Percentiles rank a stretch among this genome's conserved stretches.
Conservation (phyloP, 2,797 vertebrate genomes). For the Microctenopoma steveboyesi region DNA sequence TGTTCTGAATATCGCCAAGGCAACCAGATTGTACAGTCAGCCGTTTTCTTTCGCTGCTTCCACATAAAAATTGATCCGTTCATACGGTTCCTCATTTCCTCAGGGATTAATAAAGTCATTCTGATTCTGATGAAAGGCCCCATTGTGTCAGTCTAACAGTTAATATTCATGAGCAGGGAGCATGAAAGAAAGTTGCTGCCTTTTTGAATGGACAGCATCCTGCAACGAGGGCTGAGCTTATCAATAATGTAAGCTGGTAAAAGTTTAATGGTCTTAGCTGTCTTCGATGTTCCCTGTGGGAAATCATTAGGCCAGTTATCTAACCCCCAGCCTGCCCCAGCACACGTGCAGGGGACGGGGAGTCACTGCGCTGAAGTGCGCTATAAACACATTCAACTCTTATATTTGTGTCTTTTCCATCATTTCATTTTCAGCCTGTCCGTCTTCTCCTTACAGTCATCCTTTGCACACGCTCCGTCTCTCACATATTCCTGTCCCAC, state of each 20-base stretch:
- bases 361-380: not conserved
- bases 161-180: slow-evolving; percentile 63
- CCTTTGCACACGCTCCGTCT: slow-evolving; percentile 17
- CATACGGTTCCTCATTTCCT: slow-evolving; percentile 12
- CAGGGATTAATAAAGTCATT: too few species aligned
- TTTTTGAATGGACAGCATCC: slow-evolving; percentile 34
- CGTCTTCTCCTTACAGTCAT: not conserved
- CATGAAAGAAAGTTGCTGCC: slow-evolving; percentile 32
- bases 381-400: slow-evolving; percentile 17
- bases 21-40: slow-evolving; percentile 31
- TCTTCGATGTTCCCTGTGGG: slow-evolving; percentile 4
- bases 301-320: slow-evolving; percentile 48
- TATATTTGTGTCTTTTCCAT: not conserved
- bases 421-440: slow-evolving; percentile 7
- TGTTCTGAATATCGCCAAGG: slow-evolving; percentile 30
- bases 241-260: slow-evolving; percentile 69
- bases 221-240: slow-evolving; percentile 31
- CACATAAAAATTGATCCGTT: slow-evolving; percentile 55
- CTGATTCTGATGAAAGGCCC: slow-evolving; percentile 6
- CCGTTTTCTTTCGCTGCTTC: slow-evolving; percentile 30
- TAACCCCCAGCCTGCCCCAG: not conserved
- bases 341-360: slow-evolving; percentile 1
- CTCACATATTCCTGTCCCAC: slow-evolving; percentile 16
- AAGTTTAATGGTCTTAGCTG: slow-evolving; percentile 65
- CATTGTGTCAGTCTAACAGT: slow-evolving; percentile 43